Evolutionary conservation across 2,113 vertebrate genomes (phyloP), one percentile per base, ranked within the genome.

Genomic region (Oreotrochilus melanogaster): DNA sequence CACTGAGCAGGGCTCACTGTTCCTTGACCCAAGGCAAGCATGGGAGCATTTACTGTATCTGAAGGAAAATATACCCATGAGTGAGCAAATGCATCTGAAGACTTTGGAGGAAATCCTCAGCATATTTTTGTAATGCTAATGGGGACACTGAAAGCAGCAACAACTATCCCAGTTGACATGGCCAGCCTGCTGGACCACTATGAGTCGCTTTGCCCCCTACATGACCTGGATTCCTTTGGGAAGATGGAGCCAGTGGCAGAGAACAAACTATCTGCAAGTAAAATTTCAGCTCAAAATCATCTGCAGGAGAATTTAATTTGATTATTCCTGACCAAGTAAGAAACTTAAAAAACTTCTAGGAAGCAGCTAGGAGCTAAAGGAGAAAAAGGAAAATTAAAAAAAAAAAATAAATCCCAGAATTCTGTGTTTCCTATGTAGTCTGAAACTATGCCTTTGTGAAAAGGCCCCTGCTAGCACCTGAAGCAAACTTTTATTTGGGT

Each of bases 1-100:
- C 37, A 47, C 4, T 1, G 0, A 43, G 43, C 0, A 0, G 23
- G 33, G 24, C 50, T 57, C 0, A 0, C 19, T n/a, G 50, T 53
- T 62, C 23, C 45, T 56, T 74, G 39, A 24, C 19, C 1, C 3
- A 27, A 0, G 1, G 33, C 58, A 78, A 47, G 4, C 35, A 22
- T 30, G 15, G 45, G 2, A 62, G 4, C 27, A 30, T 56, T 74
- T 74, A 30, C 28, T 43, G 12, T 6, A 50, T 19, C 22, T 65
- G n/a, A 13, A 37, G 7, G 48, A 66, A 86, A 79, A 78, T 31
- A 33, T 23, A 43, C 9, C 8, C 16, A 35, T 9, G 8, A 48
- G 27, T 23, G 22, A 79, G 28, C 42, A 89, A 71, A 75, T 28
- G 6, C 48, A 62, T 30, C 35, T 33, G 61, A 58, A 79, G 43